Base-by-base conservation (phyloP, 2,888 invertebrate genomes). In the Napeogenes sylphis region DNA sequence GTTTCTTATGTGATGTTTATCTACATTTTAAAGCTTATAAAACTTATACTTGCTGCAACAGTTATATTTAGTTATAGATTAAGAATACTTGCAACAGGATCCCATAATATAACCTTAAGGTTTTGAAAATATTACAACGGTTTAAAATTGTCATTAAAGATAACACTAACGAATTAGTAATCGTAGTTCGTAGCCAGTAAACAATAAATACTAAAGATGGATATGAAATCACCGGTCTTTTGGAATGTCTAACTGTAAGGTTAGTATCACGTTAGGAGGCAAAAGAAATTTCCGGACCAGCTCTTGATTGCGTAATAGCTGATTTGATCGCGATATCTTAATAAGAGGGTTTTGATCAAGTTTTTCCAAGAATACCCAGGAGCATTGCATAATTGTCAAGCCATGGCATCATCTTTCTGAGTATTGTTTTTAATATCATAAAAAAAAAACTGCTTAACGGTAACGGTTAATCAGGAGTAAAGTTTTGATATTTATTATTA, bases 321-420 rank as follows among this genome's bases (percentile, higher is more conserved):
- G 83, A 85, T 86, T 81, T 85, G 85, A 83, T 86, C 85, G 79
- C 80, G 84, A 86, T 89, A 88, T 87, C 87, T 85, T 87, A 87
- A 89, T 89, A 88, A 87, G 85, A 81, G 86, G 86, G 81, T 87
- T 77, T 79, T 81, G 85, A 87, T 87, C 87, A 83, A 80, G 81
- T 82, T 82, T 75, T 78, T 77, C 74, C 71, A 71, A 66, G 78
- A 77, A 76, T 51, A 75, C 79, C 79, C 70, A 72, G 42, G 61
- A 56, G 78, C 81, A 82, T 83, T 84, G 81, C 84, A 87, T 89
- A 88, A 87, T 88, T 88, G 82, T 87, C 85, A 82, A 81, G 76
- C 75, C 63, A 71, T 70, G 71, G 66, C 68, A 61, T 68, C 69
- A 68, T 71, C 68, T 62, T 66, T 68, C 59, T 3, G 45, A 6